Base-by-base conservation (phyloP, 2,797 vertebrate species). In the Danio aesculapii region DNA sequence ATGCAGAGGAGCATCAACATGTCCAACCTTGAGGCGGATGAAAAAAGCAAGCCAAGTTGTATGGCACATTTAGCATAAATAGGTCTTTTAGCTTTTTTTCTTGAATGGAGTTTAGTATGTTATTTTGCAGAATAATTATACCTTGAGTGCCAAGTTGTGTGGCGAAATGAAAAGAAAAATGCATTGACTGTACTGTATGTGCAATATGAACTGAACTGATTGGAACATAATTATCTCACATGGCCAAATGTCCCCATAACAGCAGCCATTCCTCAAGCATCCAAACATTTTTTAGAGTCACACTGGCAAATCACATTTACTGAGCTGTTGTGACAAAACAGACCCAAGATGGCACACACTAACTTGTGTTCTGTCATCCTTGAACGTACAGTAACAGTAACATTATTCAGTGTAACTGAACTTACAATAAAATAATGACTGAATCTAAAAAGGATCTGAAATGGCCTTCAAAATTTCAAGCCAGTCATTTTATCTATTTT, bases 291-390 rank as follows among this genome's bases (percentile, higher is more conserved):
- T 71, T 63, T 30, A 63, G 1, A 43, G 14, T 69, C n/a, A 57
- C 46, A 68, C 30, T 80, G 57, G 19, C 17, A 79, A 55, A 70
- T 63, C 43, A n/a, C 50, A 71, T 30, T 44, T 46, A 64, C 10
- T 53, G 7, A 68, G 75, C 43, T 72, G n/a, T 49, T 39, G 21
- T 12, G n/a, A 52, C 43, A 82, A 77, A 66, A 17, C 13, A 72
- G 39, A 30, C 30, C 9, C 53, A 55, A 79, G 17, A 68, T 13
- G 3, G 39, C 17, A 79, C 68, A 74, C 39, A 67, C 12, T 64
- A 21, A 71, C 46, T 58, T 12, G 9, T 55, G 47, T 53, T 17
- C 3, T 39, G 62, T 17, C 5, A 21, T 6, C 6, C 30, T 62
- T 10, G 58, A 63, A 62, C 9, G 16, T 43, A 4, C 53, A 21